Evolutionary conservation across 1,140 invertebrate genomes (phyloP).

Genomic region (Zaprionus vittiger): DNA sequence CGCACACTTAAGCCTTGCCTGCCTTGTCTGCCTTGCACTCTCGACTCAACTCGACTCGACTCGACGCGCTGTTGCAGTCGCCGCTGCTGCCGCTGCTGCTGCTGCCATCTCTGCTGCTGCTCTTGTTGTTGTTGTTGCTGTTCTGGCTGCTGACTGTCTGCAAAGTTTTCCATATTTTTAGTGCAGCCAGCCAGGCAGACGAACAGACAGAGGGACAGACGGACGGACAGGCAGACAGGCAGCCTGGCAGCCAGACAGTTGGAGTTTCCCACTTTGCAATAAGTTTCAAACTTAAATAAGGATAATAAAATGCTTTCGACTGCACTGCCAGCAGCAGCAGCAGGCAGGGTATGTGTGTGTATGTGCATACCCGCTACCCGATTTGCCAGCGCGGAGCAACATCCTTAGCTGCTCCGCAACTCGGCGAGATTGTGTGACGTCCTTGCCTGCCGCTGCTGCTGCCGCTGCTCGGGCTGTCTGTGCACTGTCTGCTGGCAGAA

Average conservation of each 20-base stretch:
- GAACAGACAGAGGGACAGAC: conserved; percentile 15
- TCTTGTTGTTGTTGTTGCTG: conserved; percentile 45
- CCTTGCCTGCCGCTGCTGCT: conserved; percentile 27
- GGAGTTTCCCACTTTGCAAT: conserved; percentile 83
- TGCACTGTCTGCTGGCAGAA: neutral
- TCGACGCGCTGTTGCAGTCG: conserved; percentile 32
- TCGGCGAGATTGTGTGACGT: conserved; percentile 27
- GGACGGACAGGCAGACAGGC: neutral
- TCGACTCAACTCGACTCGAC: conserved; percentile 9
- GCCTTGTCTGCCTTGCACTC: neutral
- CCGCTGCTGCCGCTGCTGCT: conserved; percentile 30
- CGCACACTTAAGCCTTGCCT: conserved; percentile 67
- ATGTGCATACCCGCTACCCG: conserved; percentile 1
- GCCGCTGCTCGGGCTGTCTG: conserved; percentile 3
- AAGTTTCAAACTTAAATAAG: conserved; percentile 83
- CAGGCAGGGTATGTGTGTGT: neutral
- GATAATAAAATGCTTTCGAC: conserved; percentile 83
- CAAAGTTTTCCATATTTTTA: conserved; percentile 83
- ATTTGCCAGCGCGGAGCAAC: neutral
- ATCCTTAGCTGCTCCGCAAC: conserved; percentile 3
- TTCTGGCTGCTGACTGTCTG: conserved; percentile 72
- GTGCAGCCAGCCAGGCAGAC: conserved; percentile 48
- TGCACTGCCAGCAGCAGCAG: conserved; percentile 45
- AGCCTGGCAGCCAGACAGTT: conserved; percentile 53
- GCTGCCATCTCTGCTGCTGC: conserved; percentile 26